Evolutionary conservation across 1,140 invertebrate species (phyloP).

Genomic region (Trachymyrmex cornetzi): DNA sequence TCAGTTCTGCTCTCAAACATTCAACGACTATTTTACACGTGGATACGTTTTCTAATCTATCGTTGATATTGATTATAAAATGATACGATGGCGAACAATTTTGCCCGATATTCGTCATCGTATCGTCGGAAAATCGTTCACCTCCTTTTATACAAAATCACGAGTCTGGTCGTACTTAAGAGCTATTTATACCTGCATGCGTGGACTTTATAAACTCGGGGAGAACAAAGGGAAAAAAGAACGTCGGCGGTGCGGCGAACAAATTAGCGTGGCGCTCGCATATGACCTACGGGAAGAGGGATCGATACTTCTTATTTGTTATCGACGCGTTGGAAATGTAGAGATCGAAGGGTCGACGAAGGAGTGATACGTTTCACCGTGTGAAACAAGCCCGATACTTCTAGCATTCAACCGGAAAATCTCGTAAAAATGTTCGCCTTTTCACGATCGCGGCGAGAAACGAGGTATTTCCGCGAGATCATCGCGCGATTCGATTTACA

Average conservation of each 20-base stretch:
- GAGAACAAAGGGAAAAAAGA: constrained; percentile 53
- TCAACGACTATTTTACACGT: not conserved
- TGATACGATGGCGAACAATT: not conserved
- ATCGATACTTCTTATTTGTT: constrained; percentile 67
- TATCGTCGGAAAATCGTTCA: constrained; percentile 19
- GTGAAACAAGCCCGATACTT: not conserved
- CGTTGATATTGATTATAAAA: not conserved
- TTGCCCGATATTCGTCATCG: not conserved
- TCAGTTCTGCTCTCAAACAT: not conserved
- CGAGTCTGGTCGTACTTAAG: constrained; percentile 40
- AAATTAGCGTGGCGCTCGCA: constrained; percentile 56
- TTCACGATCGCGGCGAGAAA: not conserved
- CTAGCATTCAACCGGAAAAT: constrained; percentile 33
- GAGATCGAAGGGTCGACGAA: constrained; percentile 14
- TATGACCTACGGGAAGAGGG: constrained; percentile 5
- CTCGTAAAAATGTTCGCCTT: constrained; percentile 60
- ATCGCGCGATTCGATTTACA: constrained; percentile 61
- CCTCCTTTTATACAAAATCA: constrained; percentile 43
- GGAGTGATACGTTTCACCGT: constrained; percentile 5
- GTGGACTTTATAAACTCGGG: constrained; percentile 43
- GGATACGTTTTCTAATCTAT: not conserved
- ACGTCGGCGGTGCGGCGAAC: constrained; percentile 35
- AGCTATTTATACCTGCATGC: constrained; percentile 49
- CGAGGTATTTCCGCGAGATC: constrained; percentile 62
- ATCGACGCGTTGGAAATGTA: constrained; percentile 11